Conservation (phyloP, 2,888 invertebrate species). For the Zaprionus obscuricornis region DNA sequence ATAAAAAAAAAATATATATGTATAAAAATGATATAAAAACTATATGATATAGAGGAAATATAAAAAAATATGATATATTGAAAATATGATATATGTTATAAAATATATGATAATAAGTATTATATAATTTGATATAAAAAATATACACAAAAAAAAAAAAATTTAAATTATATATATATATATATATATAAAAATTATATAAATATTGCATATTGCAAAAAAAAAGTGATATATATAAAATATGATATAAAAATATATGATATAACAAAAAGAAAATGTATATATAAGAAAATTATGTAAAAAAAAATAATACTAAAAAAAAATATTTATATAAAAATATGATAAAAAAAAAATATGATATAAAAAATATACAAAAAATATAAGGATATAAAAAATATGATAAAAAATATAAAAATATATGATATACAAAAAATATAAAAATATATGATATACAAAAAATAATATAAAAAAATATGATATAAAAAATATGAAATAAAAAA, state of each 20-base stretch:
- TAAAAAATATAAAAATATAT: not conserved
- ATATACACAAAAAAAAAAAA: too few species aligned
- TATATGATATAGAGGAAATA: too few species aligned
- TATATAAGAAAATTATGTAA: not conserved
- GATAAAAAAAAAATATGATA: not conserved
- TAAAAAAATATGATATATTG: too few species aligned
- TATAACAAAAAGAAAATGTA: not conserved
- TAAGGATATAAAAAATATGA: not conserved
- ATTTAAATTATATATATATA: too few species aligned
- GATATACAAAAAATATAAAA: not conserved
- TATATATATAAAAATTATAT: not conserved
- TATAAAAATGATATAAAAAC: too few species aligned
- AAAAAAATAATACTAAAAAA: not conserved
- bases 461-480: too few species aligned
- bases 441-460: too few species aligned
- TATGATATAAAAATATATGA: not conserved
- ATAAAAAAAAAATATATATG: too few species aligned
- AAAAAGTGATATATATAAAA: not conserved
- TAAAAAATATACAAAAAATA: not conserved
- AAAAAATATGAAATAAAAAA: too few species aligned
- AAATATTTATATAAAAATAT: not conserved
- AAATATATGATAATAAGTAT: too few species aligned
- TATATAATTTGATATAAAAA: too few species aligned
- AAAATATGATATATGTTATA: too few species aligned
- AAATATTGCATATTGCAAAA: not conserved